Evolutionary conservation across 2,888 invertebrate species (phyloP), one percentile per base, ranked within the genome.

Genomic region (Galerucella nymphaeae): DNA sequence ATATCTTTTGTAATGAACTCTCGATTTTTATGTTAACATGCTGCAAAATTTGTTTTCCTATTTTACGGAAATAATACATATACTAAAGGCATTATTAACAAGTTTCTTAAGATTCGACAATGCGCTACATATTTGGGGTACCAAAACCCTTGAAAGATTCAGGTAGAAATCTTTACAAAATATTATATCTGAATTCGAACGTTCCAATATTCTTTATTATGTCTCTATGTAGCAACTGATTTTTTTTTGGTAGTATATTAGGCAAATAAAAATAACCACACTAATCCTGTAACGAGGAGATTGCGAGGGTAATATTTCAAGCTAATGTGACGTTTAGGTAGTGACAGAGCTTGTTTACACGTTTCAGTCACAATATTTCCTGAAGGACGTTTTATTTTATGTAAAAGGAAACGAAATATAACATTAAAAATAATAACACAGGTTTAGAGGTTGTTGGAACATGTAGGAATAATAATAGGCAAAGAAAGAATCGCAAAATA

Each of bases 21-120:
- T 62, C 61, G 61, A 62, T 62, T 62, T 53, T 62, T 62, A 62
- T 62, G 61, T 62, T 62, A 62, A 62, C 61, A 62, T 62, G 61
- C 42, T 62, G 61, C 61, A 62, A 62, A 62, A 62, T 62, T 62
- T 62, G 61, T 62, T 62, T 62, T 62, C 61, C 61, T 42, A 62
- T 62, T 62, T 62, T 62, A 62, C 61, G 61, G 61, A 62, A 62
- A 62, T 62, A 62, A 62, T 42, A 62, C 38, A 62, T 62, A 62
- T 62, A 62, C 61, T 62, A 62, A 62, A 62, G 61, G 61, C 42
- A 62, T 62, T 62, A 62, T 62, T 42, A 62, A 41, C 61, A 62
- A 62, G 42, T 62, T 62, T 62, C 61, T 62, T 41, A 18, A 62
- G 42, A 42, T 41, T 18, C 61, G 18, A 62, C 61, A 62, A 62